These are phyloP conservation scores for Drosophila albomicans DNA, from an alignment of 1,140 invertebrate species.

Conservation along the genomic window DNA sequence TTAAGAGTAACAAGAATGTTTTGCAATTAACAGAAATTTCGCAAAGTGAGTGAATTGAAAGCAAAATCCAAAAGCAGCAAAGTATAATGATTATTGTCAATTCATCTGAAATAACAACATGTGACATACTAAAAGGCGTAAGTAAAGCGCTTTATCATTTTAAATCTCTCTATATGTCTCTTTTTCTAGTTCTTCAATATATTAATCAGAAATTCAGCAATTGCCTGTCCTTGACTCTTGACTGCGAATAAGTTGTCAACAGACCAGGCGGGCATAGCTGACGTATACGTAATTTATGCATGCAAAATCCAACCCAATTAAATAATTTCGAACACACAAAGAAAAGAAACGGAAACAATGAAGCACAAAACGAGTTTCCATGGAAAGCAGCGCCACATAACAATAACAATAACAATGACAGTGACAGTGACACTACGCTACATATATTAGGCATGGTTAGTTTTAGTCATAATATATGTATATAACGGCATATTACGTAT, in stretches of 20 bases:
- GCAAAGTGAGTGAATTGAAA: not conserved
- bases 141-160: not conserved
- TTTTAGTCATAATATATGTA: not conserved
- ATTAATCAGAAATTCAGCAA: not conserved
- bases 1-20: no score
- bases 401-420: not conserved
- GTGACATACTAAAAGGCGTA: no score
- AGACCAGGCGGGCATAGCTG: not conserved
- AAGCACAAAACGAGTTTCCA: conserved; percentile 33
- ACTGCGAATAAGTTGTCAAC: not conserved
- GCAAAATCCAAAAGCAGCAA: no score
- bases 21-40: not conserved
- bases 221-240: conserved; percentile 5
- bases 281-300: conserved; percentile 51
- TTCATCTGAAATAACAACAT: no score
- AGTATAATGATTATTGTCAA: no score
- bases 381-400: conserved; percentile 32
- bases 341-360: conserved; percentile 12
- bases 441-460: conserved; percentile 16
- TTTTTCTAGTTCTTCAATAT: not conserved
- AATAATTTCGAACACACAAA: conserved; percentile 25
- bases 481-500: conserved; percentile 41
- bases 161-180: not conserved
- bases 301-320: conserved; percentile 45
- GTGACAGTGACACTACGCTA: not conserved